Evolutionary conservation across 2,797 vertebrate species (phyloP).

Genomic region (Cirrhinus molitorella): DNA sequence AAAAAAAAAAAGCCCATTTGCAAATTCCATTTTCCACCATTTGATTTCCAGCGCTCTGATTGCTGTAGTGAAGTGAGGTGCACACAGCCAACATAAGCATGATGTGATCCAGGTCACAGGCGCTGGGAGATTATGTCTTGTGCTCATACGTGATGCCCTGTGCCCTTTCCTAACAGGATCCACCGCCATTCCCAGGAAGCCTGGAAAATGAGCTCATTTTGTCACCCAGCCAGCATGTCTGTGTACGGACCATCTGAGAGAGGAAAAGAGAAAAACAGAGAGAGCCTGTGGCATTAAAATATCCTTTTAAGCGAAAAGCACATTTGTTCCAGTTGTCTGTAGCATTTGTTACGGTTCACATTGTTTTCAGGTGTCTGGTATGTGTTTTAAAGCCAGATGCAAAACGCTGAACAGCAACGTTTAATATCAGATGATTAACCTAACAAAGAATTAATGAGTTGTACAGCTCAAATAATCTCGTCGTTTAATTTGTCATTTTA

Average conservation of each 20-base stretch:
- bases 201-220: constrained; percentile 41
- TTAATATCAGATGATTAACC: constrained; percentile 13
- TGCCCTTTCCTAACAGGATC: neutral
- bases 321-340: constrained; percentile 37
- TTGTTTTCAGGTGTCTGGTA: constrained; percentile 20
- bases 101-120: constrained; percentile 9
- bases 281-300: constrained; percentile 37
- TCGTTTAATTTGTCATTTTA: constrained; percentile 24
- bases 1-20: neutral
- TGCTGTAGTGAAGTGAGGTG: constrained; percentile 19
- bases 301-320: constrained; percentile 28
- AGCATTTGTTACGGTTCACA: constrained; percentile 24
- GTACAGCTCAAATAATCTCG: constrained; percentile 1
- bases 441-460: constrained; percentile 29
- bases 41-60: constrained; percentile 33
- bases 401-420: neutral
- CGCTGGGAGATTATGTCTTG: neutral
- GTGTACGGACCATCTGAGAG: neutral
- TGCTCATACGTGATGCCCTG: neutral
- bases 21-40: constrained; percentile 34
- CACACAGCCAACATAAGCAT: neutral
- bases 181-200: constrained; percentile 13
- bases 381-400: neutral
- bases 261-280: neutral
- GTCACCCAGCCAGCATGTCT: constrained; percentile 26